phyloP scores from a whole-genome alignment of 2,113 vertebrate genomes.

The Thalassarche chlororhynchos region DNA sequence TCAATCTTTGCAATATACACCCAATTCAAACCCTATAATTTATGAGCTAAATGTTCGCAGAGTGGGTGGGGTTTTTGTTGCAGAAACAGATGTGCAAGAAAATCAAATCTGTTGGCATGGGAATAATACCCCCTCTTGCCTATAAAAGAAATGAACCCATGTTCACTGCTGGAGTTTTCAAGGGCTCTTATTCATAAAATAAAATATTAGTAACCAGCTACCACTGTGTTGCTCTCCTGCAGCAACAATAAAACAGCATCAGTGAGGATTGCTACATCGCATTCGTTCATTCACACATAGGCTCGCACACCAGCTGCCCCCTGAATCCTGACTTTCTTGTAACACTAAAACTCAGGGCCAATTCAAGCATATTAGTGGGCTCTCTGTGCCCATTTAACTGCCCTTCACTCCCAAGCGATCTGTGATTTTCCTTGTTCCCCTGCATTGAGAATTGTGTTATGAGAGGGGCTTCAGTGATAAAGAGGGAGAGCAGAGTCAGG shows the following conservation, averaged over 20 bases:
- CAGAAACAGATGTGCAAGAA: slow-evolving; percentile 75
- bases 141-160: slow-evolving; percentile 68
- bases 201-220: slow-evolving; percentile 65
- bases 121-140: slow-evolving; percentile 64
- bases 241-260: slow-evolving; percentile 65
- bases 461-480: fast-evolving
- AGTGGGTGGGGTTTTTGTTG: slow-evolving; percentile 46
- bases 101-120: slow-evolving; percentile 65
- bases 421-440: neutral
- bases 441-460: neutral
- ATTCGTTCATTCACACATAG: neutral
- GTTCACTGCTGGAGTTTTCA: slow-evolving; percentile 65
- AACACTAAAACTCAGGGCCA: slow-evolving; percentile 16
- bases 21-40: slow-evolving; percentile 69
- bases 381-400: neutral
- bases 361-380: neutral
- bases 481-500: neutral
- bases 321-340: slow-evolving; percentile 21
- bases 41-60: slow-evolving; percentile 68
- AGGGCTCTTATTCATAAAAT: slow-evolving; percentile 68
- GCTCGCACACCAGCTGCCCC: slow-evolving; percentile 9
- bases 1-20: slow-evolving; percentile 60
- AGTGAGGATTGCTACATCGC: slow-evolving; percentile 11
- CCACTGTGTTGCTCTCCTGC: slow-evolving; percentile 49
- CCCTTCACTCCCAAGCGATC: neutral